These are phyloP conservation scores for Pharmacophagus antenor DNA, from an alignment of 2,888 invertebrate genomes.

Conservation along the genomic window DNA sequence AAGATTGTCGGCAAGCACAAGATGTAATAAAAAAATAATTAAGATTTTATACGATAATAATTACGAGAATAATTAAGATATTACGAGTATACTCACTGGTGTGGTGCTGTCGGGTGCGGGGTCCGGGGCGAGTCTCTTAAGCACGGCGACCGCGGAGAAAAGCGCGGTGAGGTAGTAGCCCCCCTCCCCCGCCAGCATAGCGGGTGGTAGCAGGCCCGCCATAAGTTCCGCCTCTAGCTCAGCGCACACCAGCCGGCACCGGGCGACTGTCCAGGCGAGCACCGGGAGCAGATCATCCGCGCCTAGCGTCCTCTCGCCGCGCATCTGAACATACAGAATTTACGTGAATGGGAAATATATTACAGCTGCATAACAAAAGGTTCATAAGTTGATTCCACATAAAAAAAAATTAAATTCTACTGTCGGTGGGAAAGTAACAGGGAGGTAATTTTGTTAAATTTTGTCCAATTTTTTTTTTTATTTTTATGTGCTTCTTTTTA, in stretches of 20 bases:
- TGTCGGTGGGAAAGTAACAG: no score
- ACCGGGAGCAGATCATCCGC: slow-evolving; percentile 95
- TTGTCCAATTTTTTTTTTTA: no score
- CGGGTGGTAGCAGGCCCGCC: slow-evolving; percentile 96
- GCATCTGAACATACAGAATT: slow-evolving; percentile 78
- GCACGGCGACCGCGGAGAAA: slow-evolving; percentile 94
- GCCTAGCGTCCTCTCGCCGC: slow-evolving; percentile 85
- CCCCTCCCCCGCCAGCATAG: slow-evolving; percentile 94
- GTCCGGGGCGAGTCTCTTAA: slow-evolving; percentile 85
- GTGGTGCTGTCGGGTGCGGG: slow-evolving; percentile 57
- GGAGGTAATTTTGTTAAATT: no score
- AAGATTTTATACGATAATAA: no score
- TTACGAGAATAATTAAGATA: no score
- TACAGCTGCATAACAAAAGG: no score
- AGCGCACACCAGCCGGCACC: slow-evolving; percentile 93
- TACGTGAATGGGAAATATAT: background rate
- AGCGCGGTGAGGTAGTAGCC: slow-evolving; percentile 97
- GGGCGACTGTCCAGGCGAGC: slow-evolving; percentile 94
- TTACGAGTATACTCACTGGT: slow-evolving; percentile 66
- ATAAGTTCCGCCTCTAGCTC: slow-evolving; percentile 98
- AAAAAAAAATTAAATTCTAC: background rate
- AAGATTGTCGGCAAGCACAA: no score
- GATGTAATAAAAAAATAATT: no score
- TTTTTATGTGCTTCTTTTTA: no score
- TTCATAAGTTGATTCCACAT: no score